These are phyloP conservation scores for Polyodon spathula DNA, from an alignment of 2,113 vertebrate genomes.

Conservation along the genomic window DNA sequence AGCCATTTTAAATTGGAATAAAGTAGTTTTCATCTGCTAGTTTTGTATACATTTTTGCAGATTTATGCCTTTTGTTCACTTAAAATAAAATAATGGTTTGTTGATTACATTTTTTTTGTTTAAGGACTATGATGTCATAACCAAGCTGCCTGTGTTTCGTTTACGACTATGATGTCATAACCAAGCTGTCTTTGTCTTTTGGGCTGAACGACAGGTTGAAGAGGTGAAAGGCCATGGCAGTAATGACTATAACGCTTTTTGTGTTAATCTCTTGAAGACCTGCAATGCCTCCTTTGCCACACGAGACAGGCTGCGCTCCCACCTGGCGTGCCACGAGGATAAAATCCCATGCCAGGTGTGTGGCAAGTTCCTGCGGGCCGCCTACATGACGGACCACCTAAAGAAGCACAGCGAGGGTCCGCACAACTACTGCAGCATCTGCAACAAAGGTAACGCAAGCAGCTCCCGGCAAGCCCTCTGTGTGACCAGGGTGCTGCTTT, in stretches of 20 bases:
- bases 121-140: no score
- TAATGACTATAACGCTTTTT: neutral
- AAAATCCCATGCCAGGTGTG: slow-evolving; percentile 98
- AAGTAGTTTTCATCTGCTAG: no score
- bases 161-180: no score
- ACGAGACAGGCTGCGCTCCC: slow-evolving; percentile 91
- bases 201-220: neutral
- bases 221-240: neutral
- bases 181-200: no score
- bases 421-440: slow-evolving; percentile 96
- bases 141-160: no score
- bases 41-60: no score
- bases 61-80: no score
- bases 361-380: slow-evolving; percentile 90
- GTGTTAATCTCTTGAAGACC: slow-evolving; percentile 62
- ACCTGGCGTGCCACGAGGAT: slow-evolving; percentile 94
- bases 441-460: slow-evolving; percentile 98
- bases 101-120: no score
- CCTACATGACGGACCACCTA: slow-evolving; percentile 96
- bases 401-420: slow-evolving; percentile 98
- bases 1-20: no score
- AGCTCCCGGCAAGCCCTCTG: neutral
- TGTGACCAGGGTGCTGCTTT: no score
- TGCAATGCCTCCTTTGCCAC: slow-evolving; percentile 97
- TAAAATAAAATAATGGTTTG: no score